Percentiles rank a stretch among this genome's conserved stretches.
phyloP scores from a whole-genome alignment of 2,113 vertebrate species.

The Percopsis transmontana region DNA sequence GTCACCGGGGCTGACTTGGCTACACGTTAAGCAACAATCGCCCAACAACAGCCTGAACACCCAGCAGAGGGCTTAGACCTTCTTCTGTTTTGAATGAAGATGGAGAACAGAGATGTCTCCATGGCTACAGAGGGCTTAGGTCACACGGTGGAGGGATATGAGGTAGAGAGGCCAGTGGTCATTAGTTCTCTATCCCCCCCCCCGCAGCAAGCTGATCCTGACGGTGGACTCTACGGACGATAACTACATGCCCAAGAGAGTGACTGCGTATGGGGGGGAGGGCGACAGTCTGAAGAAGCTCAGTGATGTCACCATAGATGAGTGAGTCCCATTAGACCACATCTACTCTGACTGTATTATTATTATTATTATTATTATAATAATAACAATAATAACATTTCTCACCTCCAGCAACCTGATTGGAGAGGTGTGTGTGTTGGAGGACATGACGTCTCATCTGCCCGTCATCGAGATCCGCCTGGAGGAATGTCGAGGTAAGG shows the following conservation, averaged over 20 bases:
- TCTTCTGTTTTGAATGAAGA: too few relatives aligned
- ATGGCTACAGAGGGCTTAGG: too few relatives aligned
- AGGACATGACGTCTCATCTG: slow-evolving; percentile 92
- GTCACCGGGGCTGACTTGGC: too few relatives aligned
- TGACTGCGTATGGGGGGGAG: slow-evolving; percentile 90
- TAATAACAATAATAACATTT: too few relatives aligned
- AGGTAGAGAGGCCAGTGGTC: too few relatives aligned
- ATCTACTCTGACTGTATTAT: too few relatives aligned
- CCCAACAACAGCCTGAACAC: too few relatives aligned
- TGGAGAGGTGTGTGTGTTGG: slow-evolving; percentile 93
- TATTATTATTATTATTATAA: background rate
- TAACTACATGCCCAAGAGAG: slow-evolving; percentile 96
- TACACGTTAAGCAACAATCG: too few relatives aligned
- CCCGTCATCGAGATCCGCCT: slow-evolving; percentile 94
- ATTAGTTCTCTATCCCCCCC: too few relatives aligned
- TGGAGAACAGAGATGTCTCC: too few relatives aligned
- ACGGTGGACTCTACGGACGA: slow-evolving; percentile 94
- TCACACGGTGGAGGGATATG: background rate
- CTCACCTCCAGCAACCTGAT: slow-evolving; percentile 84
- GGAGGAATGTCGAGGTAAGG: slow-evolving; percentile 91
- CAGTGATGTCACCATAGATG: slow-evolving; percentile 90
- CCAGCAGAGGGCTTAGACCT: too few relatives aligned
- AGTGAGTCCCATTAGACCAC: slow-evolving; percentile 82
- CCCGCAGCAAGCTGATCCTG: slow-evolving; percentile 88
- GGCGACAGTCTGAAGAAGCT: slow-evolving; percentile 93